Evolutionary conservation across 2,888 invertebrate species (phyloP), one percentile per base, ranked within the genome.

Genomic region (Vannuccia rotundouncinata): DNA sequence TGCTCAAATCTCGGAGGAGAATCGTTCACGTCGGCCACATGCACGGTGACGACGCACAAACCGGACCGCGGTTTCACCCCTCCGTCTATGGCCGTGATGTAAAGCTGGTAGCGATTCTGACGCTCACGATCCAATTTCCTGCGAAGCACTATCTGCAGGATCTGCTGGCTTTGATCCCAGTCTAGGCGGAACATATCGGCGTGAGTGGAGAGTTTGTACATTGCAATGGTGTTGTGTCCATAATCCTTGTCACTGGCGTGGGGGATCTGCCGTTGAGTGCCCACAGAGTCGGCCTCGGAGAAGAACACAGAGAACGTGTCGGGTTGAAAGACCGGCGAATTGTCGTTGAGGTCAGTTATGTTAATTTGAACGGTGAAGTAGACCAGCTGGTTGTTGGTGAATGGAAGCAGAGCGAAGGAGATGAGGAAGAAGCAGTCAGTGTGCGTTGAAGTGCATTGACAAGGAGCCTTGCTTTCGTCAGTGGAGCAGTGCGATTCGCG

Each of bases 271-370:
- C 66, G 78, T 0, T 29, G 0, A 2, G 78, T 77, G 75, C 78
- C 78, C 1, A 59, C 31, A 25, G 1, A 17, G n/a, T 78, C 78
- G 59, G 1, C 78, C 77, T 78, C 78, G 77, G 66, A 74, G 78
- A 78, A 78, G 66, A 25, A 74, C 0, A 78, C 1, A 0, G 29
- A 0, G 77, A 74, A 74, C 60, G 1, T 29, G n/a, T 31, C 10
- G 27, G 78, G 78, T 13, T 13, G 29, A 28, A 78, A 78, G 66
- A 66, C 66, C 1, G 78, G 78, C 59, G 78, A 22, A 78, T 78
- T 31, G 17, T 78, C 78, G 28, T 78, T 78, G 77, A 59, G 17
- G 78, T 78, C 78, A 22, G 29, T 59, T 1, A 78, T 5, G 78
- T 25, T 13, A 29, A 78, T 45, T 1, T 59, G 59, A 25, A 66